A percentile compares a stretch with the other conserved stretches of the same genome.
Evolutionary conservation across 2,888 invertebrate genomes (phyloP).

Genomic region (Limnephilus marmoratus): DNA sequence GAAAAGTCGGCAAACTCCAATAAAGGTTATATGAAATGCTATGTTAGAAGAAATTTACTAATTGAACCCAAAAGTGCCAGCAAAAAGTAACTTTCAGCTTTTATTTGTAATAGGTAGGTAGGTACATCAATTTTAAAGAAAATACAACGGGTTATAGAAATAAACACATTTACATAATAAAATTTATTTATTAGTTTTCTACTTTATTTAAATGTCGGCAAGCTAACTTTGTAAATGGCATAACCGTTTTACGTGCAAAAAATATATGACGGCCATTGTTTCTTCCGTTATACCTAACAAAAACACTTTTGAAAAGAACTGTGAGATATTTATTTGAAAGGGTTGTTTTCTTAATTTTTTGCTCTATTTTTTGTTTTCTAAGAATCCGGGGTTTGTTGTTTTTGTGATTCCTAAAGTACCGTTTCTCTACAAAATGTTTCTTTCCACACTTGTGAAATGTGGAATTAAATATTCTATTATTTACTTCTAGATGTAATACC

Average conservation of each 20-base stretch:
- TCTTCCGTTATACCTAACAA: background rate
- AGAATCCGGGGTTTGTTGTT: background rate
- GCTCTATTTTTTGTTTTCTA: background rate
- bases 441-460: background rate
- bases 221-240: background rate
- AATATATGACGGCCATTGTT: background rate
- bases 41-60: background rate
- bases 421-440: background rate
- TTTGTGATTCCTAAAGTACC: background rate
- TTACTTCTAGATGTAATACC: background rate
- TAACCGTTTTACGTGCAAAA: background rate
- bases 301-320: background rate
- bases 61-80: background rate
- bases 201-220: background rate
- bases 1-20: background rate
- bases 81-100: background rate
- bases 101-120: background rate
- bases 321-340: background rate
- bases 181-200: background rate
- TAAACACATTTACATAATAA: background rate
- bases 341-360: conserved; percentile 19
- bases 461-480: background rate
- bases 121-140: background rate
- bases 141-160: background rate
- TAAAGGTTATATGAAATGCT: background rate